Base-by-base conservation (phyloP, 2,113 vertebrate genomes). In the Ageneiosus marmoratus region DNA sequence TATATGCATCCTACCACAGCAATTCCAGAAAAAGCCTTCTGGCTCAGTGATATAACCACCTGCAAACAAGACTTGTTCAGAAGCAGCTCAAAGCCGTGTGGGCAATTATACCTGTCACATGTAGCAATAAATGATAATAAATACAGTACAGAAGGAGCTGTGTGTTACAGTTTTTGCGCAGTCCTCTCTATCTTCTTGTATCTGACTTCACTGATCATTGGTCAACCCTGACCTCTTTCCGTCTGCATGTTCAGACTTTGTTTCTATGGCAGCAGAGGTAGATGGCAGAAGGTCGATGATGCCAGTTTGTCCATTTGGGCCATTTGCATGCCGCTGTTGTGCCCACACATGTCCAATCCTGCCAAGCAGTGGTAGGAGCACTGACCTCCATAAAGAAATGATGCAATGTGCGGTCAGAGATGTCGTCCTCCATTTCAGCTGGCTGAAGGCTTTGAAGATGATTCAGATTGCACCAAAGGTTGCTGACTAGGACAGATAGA, bases 241-340 rank as follows among this genome's bases (percentile, higher is more conserved):
- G 10, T 63, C 67, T 62, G 75, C 53, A 70, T 56, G 58, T 53
- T 76, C 6, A 2, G 20, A 29, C 74, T 6, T 1, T 55, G 86
- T 89, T 87, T 56, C 84, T 79, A 89, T 89, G 84, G 86, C 88
- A 87, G 80, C 86, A 56, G 58, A 82, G 79, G 80, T 78, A 34
- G 77, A n/a, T 77, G 41, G 77, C 73, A 80, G 80, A 87, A 80
- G 83, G 83, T 80, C 60, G 62, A 73, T 73, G 69, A 63, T 55
- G 56, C 51, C 84, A 63, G 58, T 63, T 50, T 46, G 67, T 62
- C 80, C 69, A 84, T 84, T 82, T 77, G 82, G 75, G 56, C 75
- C 79, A 84, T 84, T 79, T 84, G 69, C 83, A 80, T 85, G 50
- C 73, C 50, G 70, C 75, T 62, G 50, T 20, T 60, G 65, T 80